Base-by-base conservation (phyloP, 2,113 vertebrate species). In the Pomatostomus ruficeps region DNA sequence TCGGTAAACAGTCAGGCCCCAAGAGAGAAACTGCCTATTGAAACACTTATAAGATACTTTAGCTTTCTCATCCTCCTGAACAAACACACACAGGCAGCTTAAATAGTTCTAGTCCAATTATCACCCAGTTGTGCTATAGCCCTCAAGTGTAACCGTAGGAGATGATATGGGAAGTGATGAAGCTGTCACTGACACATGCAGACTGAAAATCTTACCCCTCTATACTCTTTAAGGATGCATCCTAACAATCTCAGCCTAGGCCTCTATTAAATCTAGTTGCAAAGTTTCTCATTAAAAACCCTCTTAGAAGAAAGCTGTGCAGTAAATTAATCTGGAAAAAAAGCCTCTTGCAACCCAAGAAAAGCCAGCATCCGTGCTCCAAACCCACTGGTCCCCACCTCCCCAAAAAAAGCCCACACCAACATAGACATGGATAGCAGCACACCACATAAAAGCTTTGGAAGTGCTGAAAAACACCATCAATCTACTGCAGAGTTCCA, bases 1-100 rank as follows among this genome's bases (percentile, higher is more conserved):
- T 90, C 82, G 79, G 74, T 75, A 82, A 93, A 85, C 77, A 88
- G 40, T 9, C 57, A 73, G 49, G 23, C 28, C 71, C 21, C 78
- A 79, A 25, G 88, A 88, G 88, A 76, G 54, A 75, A 85, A 52
- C 25, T 72, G 67, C 42, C 72, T 71, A 20, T 26, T 61, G 85
- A 96, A 95, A 88, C 58, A 58, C 57, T 88, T 46, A 2, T 0
- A 57, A 71, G 29, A 40, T 28, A 67, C 43, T 89, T 82, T 0
- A 40, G 55, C 43, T 62, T 83, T 80, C 71, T 52, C 31, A 43
- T 61, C 35, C 58, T 55, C 46, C 59, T 57, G 59, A 66, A 73
- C 36, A 86, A 88, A 79, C 62, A 65, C 29, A 71, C 4, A 9
- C 2, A 10, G 1, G 9, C 16, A 45, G 22, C 36, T 68, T 82